Conservation (phyloP, 92 coral and sea anemone species). For the Hydrozoanthus gracilis region DNA sequence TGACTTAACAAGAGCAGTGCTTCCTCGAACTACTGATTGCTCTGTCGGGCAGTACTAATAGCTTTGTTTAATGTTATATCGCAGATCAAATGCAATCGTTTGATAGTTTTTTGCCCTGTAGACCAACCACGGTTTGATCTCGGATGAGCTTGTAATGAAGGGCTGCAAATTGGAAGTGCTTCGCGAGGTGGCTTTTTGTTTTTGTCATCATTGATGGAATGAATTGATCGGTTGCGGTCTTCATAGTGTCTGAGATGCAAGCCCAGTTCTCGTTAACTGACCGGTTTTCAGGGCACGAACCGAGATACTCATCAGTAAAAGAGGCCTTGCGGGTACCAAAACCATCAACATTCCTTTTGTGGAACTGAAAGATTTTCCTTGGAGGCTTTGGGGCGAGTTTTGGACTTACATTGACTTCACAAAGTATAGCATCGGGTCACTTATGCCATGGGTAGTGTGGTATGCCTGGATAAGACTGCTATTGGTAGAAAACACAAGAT, state of each 20-base stretch:
- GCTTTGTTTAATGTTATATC: conserved; percentile 42
- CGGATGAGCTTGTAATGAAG: conserved; percentile 42
- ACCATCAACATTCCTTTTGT: not conserved
- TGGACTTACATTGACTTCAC: not conserved
- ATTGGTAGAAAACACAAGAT: not conserved
- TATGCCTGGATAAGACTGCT: not conserved
- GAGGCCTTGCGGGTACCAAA: not conserved
- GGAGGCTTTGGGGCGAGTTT: not conserved
- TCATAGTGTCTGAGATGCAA: not conserved
- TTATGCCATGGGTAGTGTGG: not conserved
- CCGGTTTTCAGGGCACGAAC: not conserved
- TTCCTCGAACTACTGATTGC: conserved; percentile 38
- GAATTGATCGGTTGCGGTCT: not conserved
- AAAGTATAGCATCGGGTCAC: not conserved
- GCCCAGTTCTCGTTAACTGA: not conserved
- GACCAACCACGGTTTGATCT: conserved; percentile 52
- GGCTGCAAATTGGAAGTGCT: conserved; percentile 7
- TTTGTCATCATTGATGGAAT: not conserved
- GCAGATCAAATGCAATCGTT: conserved; percentile 37
- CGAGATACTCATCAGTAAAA: not conserved
- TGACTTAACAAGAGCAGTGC: conserved; percentile 41
- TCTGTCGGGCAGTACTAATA: conserved; percentile 3
- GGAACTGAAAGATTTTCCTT: not conserved
- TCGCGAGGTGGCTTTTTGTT: not conserved
- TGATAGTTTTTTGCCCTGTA: conserved; percentile 35